phyloP scores from a whole-genome alignment of 2,797 vertebrate species.

The Prunella strophiata region DNA sequence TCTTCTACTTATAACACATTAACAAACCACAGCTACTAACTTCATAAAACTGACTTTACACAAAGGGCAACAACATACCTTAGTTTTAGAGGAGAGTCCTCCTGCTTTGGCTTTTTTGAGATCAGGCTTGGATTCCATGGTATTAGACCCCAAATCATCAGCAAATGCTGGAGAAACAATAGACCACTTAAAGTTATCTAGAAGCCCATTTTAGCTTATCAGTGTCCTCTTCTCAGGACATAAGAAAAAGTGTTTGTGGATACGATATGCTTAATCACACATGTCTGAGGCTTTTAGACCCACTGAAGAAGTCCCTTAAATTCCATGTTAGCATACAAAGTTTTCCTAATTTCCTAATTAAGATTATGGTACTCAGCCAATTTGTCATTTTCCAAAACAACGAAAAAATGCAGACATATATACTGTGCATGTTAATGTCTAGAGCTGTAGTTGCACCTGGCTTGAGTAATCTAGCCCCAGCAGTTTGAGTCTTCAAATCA shows the following conservation, averaged over 20 bases:
- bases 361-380: neutral
- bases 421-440: neutral
- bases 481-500: neutral
- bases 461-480: neutral
- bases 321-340: neutral
- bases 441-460: neutral
- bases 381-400: neutral
- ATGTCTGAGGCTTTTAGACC: neutral
- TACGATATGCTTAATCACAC: neutral
- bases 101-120: conserved; percentile 85
- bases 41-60: neutral
- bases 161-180: conserved; percentile 61
- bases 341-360: neutral
- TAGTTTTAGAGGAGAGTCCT: conserved; percentile 85
- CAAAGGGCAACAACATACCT: conserved; percentile 75
- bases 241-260: neutral
- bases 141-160: conserved; percentile 80
- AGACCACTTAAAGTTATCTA: neutral
- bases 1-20: neutral
- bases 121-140: conserved; percentile 85
- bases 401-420: neutral
- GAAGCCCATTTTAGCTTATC: neutral
- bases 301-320: neutral
- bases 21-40: neutral
- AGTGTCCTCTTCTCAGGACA: neutral